Base-by-base conservation (phyloP, 1,140 invertebrate species). In the Drosophila melanica region DNA sequence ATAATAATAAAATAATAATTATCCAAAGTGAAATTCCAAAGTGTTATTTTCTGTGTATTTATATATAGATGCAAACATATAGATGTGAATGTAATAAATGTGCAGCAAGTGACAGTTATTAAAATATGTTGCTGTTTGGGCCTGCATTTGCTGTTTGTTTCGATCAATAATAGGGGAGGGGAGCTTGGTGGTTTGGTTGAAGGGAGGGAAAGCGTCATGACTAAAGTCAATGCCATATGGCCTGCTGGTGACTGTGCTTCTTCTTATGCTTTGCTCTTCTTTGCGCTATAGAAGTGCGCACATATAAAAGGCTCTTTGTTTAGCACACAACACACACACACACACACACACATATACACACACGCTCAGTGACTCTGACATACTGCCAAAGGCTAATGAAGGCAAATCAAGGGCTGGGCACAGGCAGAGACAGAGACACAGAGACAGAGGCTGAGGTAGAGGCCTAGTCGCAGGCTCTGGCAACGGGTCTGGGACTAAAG, bases 351-450 rank as follows among this genome's bases (percentile, higher is more conserved):
- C 16, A 54, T 12, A 37, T 16, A 53, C 11, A 59, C 23, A 54
- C 14, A 27, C 10, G 60, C 37, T 42, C 44, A 70, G 53, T 69
- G 77, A 77, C 80, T 81, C 81, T 85, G 81, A 85, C 81, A 86
- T 72, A 86, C 81, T 86, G 81, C 81, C 81, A 85, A 85, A 86
- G 81, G 81, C 81, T 85, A 85, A 85, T 85, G 81, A 85, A 85
- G 81, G 81, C 81, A 68, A 60, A 69, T 55, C 53, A 65, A 51
- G 48, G 42, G 39, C 44, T 54, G 35, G 55, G 50, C 50, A 53
- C 37, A 42, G 20, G 45, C n/a, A 16, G n/a, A n/a, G 64, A 41
- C n/a, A 44, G 47, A 14, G 60, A 30, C 27, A 41, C n/a, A 44
- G 47, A 14, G 60, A 30, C 27, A 44, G 53, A 16, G 30, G 20